A percentile compares a stretch with the other conserved stretches of the same genome.
Evolutionary conservation across 2,113 vertebrate species (phyloP).

Genomic region (Vombatus ursinus): DNA sequence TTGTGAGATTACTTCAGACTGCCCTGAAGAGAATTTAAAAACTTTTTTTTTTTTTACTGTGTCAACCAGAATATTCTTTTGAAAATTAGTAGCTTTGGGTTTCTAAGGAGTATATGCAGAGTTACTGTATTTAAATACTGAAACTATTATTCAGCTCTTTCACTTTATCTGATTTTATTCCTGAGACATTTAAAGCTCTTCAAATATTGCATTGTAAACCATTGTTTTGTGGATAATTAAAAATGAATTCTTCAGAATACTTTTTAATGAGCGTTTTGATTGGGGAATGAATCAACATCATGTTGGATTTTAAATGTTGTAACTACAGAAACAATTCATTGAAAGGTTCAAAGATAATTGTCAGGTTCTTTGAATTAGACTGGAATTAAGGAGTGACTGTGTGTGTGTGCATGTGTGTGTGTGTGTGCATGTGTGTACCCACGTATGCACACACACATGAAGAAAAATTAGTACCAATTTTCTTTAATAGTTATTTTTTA

Average conservation of each 20-base stretch:
- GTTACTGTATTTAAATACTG: not conserved
- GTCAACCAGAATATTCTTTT: not conserved
- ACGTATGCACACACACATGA: no score
- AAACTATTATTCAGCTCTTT: not conserved
- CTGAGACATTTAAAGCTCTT: not conserved
- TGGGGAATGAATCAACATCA: conserved; percentile 46
- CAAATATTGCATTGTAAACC: conserved; percentile 16
- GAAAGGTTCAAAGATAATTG: conserved; percentile 44
- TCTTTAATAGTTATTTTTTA: conserved; percentile 3
- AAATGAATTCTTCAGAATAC: conserved; percentile 40
- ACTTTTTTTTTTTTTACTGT: not conserved
- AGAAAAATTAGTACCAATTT: not conserved
- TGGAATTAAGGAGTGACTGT: not conserved
- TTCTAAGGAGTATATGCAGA: not conserved
- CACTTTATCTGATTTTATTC: not conserved
- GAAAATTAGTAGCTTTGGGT: not conserved
- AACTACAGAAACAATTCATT: conserved; percentile 20
- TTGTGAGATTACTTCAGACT: not conserved
- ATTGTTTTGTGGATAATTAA: conserved; percentile 36
- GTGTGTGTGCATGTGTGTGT: not conserved
- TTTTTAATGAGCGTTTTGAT: conserved; percentile 54
- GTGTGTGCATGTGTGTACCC: no score
- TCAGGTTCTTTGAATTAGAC: not conserved
- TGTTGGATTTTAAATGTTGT: conserved; percentile 40
- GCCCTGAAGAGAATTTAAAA: not conserved